Evolutionary conservation across 2,797 vertebrate species (phyloP).

Genomic region (Spatula clypeata): DNA sequence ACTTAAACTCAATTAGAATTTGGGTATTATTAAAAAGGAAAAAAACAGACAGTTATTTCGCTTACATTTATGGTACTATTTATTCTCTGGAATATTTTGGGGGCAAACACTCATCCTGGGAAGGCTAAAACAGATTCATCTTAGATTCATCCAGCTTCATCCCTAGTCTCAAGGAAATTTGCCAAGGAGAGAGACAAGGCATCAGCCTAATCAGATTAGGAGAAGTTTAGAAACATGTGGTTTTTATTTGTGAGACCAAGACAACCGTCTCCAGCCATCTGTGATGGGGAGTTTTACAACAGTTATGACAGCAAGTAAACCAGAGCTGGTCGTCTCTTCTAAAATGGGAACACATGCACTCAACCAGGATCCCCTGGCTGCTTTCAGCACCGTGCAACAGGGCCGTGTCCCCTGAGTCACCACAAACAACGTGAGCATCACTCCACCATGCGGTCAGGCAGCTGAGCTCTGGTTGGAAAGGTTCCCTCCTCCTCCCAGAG

Average conservation of each 20-base stretch:
- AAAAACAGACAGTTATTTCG: not conserved
- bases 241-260: not conserved
- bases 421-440: not conserved
- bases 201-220: not conserved
- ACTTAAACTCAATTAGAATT: not conserved
- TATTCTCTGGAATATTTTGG: not conserved
- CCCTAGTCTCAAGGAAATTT: not conserved
- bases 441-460: rapidly evolving
- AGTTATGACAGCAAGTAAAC: not conserved
- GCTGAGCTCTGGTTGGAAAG: not conserved
- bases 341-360: not conserved
- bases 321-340: not conserved
- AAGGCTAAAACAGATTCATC: not conserved
- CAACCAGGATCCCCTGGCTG: not conserved
- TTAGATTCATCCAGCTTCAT: not conserved
- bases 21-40: not conserved
- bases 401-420: not conserved
- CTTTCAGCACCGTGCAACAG: rapidly evolving
- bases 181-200: not conserved
- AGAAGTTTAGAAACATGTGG: not conserved
- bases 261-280: not conserved
- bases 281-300: not conserved
- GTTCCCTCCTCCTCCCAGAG: not conserved
- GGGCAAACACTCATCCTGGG: not conserved
- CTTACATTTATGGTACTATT: not conserved